A percentile compares a stretch with the other conserved stretches of the same genome.
phyloP scores from a whole-genome alignment of 2,797 vertebrate species.

The Salarias fasciatus region DNA sequence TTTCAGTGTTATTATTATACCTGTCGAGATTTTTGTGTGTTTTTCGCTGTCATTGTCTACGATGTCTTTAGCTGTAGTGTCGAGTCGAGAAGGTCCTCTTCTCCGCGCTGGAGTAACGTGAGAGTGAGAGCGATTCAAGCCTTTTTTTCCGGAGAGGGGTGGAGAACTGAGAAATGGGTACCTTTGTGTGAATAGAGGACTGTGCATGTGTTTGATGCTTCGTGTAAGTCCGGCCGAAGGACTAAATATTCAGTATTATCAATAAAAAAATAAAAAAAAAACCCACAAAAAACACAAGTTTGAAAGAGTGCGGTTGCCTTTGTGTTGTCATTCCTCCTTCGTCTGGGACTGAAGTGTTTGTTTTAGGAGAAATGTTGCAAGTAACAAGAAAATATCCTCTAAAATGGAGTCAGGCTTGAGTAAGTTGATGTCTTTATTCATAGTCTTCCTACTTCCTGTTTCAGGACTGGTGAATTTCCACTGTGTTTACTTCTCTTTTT shows the following conservation, averaged over 20 bases:
- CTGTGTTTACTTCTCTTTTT: too few relatives aligned
- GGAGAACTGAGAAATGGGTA: constrained; percentile 52
- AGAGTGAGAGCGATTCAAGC: constrained; percentile 61
- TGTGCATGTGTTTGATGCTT: constrained; percentile 90
- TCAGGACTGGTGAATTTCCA: too few relatives aligned
- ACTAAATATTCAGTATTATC: constrained; percentile 95
- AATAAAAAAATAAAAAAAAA: constrained; percentile 75
- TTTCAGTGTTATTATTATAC: constrained; percentile 73
- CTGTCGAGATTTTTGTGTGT: constrained; percentile 65
- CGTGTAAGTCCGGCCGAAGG: constrained; percentile 87
- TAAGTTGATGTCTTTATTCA: too few relatives aligned
- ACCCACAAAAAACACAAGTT: constrained; percentile 57
- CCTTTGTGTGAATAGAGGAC: constrained; percentile 81
- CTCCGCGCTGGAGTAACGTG: constrained; percentile 73
- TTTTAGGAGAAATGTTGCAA: too few relatives aligned
- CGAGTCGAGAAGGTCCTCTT: constrained; percentile 69
- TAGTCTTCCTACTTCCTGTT: too few relatives aligned
- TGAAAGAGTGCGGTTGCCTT: constrained; percentile 58
- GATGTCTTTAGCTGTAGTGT: constrained; percentile 68
- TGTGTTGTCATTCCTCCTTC: constrained; percentile 34
- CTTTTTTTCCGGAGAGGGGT: constrained; percentile 51
- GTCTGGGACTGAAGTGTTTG: too few relatives aligned
- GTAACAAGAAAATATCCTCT: too few relatives aligned
- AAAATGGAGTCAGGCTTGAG: too few relatives aligned
- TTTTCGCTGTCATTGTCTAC: constrained; percentile 64